Evolutionary conservation across 2,888 invertebrate genomes (phyloP).

Genomic region (Patella caerulea): DNA sequence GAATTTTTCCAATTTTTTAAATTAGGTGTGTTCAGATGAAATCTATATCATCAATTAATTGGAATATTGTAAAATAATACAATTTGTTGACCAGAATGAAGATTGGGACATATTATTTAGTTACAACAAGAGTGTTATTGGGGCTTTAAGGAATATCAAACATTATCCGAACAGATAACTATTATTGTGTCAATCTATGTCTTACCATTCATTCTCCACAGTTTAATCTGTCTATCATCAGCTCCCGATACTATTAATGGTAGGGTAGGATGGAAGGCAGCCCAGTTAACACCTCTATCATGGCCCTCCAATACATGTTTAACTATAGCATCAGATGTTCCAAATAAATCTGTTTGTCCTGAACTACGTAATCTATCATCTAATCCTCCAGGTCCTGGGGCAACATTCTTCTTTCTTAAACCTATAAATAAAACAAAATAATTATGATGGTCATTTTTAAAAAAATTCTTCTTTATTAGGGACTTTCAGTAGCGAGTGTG

Average conservation of each 20-base stretch:
- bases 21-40: no score
- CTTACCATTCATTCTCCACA: conserved; percentile 99
- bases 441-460: no score
- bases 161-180: no score
- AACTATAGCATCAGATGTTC: conserved; percentile 80
- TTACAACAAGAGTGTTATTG: no score
- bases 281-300: conserved; percentile 97
- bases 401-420: conserved; percentile 95
- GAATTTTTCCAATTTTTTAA: no score
- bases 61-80: no score
- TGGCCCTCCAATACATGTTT: conserved; percentile 75
- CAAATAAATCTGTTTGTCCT: conserved; percentile 85
- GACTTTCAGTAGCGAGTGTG: no score
- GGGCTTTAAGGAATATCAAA: no score
- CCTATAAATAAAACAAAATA: conserved; percentile 71
- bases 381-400: conserved; percentile 90
- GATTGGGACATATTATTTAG: no score
- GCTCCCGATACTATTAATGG: conserved; percentile 97
- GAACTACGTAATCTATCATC: conserved; percentile 76
- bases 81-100: no score
- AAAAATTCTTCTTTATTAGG: no score
- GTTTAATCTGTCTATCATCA: conserved; percentile 97
- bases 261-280: conserved; percentile 93
- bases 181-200: not conserved
- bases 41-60: no score